Evolutionary conservation across 2,113 vertebrate genomes (phyloP).

Genomic region (Camelus bactrianus): DNA sequence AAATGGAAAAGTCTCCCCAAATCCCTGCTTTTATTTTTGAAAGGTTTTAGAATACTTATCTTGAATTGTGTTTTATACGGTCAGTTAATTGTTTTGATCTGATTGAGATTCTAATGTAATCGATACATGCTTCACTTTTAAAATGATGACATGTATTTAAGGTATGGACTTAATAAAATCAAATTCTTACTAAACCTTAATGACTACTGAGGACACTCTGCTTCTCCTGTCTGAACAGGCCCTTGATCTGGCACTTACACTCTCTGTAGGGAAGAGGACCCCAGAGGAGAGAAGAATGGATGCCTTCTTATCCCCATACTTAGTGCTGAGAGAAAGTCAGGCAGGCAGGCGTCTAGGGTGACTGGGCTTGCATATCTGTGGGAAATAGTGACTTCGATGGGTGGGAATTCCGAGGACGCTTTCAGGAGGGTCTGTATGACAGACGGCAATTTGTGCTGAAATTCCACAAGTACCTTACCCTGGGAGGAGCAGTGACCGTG

Average conservation of each 20-base stretch:
- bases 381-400: conserved; percentile 41
- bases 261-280: neutral
- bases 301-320: neutral
- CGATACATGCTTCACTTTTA: neutral
- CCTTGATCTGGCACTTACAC: neutral
- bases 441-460: conserved; percentile 43
- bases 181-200: neutral
- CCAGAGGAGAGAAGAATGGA: neutral
- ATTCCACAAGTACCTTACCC: neutral
- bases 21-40: conserved; percentile 52
- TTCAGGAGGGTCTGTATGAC: conserved; percentile 38
- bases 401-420: conserved; percentile 33
- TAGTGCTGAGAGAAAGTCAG: conserved; percentile 8
- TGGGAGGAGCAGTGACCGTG: neutral
- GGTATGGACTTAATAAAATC: conserved; percentile 20
- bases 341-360: neutral
- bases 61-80: conserved; percentile 38
- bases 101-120: conserved; percentile 25
- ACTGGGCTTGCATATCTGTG: neutral
- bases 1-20: conserved; percentile 44
- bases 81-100: conserved; percentile 47
- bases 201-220: conserved; percentile 18
- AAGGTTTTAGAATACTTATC: conserved; percentile 42
- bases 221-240: conserved; percentile 27
- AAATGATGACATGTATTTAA: conserved; percentile 51